phyloP scores from a whole-genome alignment of 2,113 vertebrate genomes.

The Pionites leucogaster region DNA sequence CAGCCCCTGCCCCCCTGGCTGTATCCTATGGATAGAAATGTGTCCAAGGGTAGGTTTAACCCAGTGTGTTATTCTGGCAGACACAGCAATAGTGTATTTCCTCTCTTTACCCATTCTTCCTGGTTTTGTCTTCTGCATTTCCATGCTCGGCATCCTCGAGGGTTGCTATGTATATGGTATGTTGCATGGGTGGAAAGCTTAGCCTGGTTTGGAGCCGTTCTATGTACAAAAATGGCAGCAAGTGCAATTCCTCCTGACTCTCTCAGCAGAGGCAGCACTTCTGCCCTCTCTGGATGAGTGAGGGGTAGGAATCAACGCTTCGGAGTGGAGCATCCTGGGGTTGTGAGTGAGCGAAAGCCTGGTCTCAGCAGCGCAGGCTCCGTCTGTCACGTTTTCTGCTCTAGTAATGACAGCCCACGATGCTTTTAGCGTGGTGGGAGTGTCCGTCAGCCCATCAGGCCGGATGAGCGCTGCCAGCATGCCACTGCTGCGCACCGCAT shows the following conservation, averaged over 20 bases:
- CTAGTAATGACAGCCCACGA: background rate
- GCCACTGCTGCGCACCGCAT: background rate
- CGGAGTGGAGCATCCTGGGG: background rate
- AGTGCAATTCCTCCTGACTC: background rate
- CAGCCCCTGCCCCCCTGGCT: background rate
- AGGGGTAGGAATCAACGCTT: background rate
- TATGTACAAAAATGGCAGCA: background rate
- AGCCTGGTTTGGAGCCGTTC: background rate
- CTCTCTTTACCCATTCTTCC: background rate
- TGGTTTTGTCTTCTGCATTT: background rate
- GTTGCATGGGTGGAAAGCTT: background rate
- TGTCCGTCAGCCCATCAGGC: background rate
- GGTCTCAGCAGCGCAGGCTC: background rate
- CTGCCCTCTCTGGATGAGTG: background rate
- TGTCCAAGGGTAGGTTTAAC: background rate
- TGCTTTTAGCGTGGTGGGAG: slow-evolving; percentile 6
- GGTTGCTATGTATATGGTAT: background rate
- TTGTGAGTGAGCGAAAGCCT: background rate
- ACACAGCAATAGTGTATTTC: background rate
- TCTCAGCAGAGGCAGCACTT: background rate
- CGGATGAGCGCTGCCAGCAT: background rate
- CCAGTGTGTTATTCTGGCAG: background rate
- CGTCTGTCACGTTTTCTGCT: slow-evolving; percentile 23
- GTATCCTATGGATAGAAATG: background rate
- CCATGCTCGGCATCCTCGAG: background rate